Base-by-base conservation (phyloP, 2,113 vertebrate genomes). In the Glaucidium brasilianum region DNA sequence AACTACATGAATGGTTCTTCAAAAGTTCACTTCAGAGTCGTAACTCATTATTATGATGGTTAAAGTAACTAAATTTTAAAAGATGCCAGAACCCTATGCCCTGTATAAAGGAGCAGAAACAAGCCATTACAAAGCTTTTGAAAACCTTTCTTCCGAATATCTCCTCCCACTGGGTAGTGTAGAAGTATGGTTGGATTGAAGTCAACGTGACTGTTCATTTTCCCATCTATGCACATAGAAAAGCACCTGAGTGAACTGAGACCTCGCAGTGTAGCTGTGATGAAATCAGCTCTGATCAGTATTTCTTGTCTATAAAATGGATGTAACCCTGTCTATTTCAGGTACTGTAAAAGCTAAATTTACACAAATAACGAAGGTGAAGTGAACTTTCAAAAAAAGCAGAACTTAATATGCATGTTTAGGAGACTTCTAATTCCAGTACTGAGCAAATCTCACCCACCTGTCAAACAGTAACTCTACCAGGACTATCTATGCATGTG, bases 151-250 rank as follows among this genome's bases (percentile, higher is more conserved):
- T 11, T 85, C 56, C 78, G 50, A 90, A 56, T 10, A 53, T 39
- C 12, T 71, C 6, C 9, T 56, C 41, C 18, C 9, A 21, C 2
- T 22, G 7, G 1, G 34, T 17, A 18, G 34, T 12, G 43, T 60
- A 59, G 68, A 63, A 78, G 12, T 11, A 25, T 34, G 5, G 23
- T 49, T 62, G 7, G 19, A 73, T 2, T 87, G 34, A 49, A 73
- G 30, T 49, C 67, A 69, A 34, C 11, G 43, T 9, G 16, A 88
- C 12, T 55, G 13, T 22, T 72, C 3, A 20, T 85, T 62, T 93
- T 63, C 43, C 1, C 0, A 12, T 4, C 41, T 64, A 41, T 4
- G 8, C n/a, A 64, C 20, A 52, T 11, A 18, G 10, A 47, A 52
- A 76, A 75, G 22, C 26, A 68, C 5, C 10, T 30, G 18, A 47